Conservation (phyloP, 2,113 vertebrate species). For the cat (Felis catus) region F.catus_Fca126_mat1.0 CM031420.1:9867501-9868000, state of each 20-base stretch:
- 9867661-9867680: background rate
- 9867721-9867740: background rate
- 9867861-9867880: background rate
- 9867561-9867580: background rate
- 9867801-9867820: background rate
- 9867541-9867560: background rate
- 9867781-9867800: background rate
- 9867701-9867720: background rate
- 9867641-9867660: conserved; percentile 86
- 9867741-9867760: background rate
- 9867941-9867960: background rate
- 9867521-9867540: background rate
- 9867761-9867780: background rate
- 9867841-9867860: background rate
- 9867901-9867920: background rate
- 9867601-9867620: conserved; percentile 78
- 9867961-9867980: background rate
- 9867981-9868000: background rate
- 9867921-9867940: background rate
- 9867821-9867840: background rate
- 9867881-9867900: background rate
- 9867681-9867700: background rate
- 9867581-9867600: background rate
- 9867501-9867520: background rate
- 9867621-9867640: conserved; percentile 86